Percentiles rank a stretch among this genome's conserved stretches.
phyloP scores from a whole-genome alignment of 2,888 invertebrate genomes.

The Dinocampus coccinellae region DNA sequence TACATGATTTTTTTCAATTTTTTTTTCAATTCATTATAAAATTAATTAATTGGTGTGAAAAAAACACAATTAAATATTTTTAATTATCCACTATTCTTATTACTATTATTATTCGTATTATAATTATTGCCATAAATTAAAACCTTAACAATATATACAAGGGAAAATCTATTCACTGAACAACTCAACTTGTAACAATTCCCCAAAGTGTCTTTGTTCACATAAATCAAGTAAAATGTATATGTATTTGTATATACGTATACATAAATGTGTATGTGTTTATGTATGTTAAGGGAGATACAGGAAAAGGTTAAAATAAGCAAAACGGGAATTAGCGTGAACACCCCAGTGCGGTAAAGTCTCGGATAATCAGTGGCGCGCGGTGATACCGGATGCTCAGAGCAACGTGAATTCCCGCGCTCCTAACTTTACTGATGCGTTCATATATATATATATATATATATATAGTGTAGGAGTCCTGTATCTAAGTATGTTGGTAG shows the following conservation, averaged over 20 bases:
- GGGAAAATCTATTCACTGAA: neutral
- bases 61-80: too few species aligned
- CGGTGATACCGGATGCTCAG: constrained; percentile 42
- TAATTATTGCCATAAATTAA: neutral
- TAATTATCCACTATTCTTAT: too few species aligned
- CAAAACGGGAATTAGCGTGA: constrained; percentile 34
- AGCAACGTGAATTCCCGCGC: constrained; percentile 46
- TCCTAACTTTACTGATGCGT: constrained; percentile 7
- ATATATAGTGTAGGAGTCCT: constrained; percentile 44
- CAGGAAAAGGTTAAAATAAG: constrained; percentile 38
- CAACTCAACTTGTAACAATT: neutral
- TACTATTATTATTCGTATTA: too few species aligned
- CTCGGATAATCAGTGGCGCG: constrained; percentile 44
- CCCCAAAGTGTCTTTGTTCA: constrained; percentile 42
- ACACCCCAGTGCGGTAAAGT: constrained; percentile 33
- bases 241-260: too few species aligned
- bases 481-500: constrained; percentile 23
- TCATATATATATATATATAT: too few species aligned
- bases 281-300: neutral
- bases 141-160: neutral
- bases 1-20: too few species aligned
- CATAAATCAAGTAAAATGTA: constrained; percentile 27
- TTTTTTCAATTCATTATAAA: too few species aligned
- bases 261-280: too few species aligned
- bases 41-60: too few species aligned